Evolutionary conservation across 2,888 invertebrate genomes (phyloP).

Genomic region (Oasisia sp.): DNA sequence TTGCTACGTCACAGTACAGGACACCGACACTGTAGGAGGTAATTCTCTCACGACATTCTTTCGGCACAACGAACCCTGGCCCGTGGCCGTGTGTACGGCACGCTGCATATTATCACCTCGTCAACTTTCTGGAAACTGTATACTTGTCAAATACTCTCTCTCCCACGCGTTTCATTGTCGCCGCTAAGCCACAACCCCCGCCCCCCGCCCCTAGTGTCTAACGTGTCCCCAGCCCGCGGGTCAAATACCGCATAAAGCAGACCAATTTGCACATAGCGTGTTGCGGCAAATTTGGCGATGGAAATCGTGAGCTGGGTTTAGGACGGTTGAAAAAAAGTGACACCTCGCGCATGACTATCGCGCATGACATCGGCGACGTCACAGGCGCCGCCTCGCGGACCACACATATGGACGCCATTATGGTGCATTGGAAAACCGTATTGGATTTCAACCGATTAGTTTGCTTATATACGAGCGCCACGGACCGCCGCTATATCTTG

Average conservation of each 20-base stretch:
- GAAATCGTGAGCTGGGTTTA: not conserved
- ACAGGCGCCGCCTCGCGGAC: not conserved
- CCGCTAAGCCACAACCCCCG: not conserved
- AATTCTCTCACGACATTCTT: not conserved
- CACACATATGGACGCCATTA: slow-evolving; percentile 2
- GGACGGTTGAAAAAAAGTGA: not conserved
- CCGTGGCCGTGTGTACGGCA: not conserved
- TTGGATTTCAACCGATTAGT: not conserved
- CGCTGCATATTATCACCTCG: not conserved
- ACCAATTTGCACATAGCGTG: slow-evolving; percentile 12
- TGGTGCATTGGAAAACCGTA: not conserved
- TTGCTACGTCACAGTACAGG: not conserved
- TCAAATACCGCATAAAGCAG: not conserved
- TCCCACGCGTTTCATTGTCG: not conserved
- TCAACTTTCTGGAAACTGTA: slow-evolving; percentile 5
- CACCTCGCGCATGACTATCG: not conserved
- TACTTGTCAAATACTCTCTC: not conserved
- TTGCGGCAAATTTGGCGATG: not conserved
- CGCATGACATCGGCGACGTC: not conserved
- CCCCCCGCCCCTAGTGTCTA: not conserved
- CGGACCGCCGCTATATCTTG: not conserved
- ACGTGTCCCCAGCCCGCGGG: not conserved
- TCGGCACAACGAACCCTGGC: not conserved
- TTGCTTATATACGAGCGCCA: not conserved
- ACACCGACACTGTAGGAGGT: not conserved